Percentiles rank a stretch among this genome's conserved stretches.
Conservation (phyloP, 2,113 vertebrate genomes). For the Mugil cephalus region DNA sequence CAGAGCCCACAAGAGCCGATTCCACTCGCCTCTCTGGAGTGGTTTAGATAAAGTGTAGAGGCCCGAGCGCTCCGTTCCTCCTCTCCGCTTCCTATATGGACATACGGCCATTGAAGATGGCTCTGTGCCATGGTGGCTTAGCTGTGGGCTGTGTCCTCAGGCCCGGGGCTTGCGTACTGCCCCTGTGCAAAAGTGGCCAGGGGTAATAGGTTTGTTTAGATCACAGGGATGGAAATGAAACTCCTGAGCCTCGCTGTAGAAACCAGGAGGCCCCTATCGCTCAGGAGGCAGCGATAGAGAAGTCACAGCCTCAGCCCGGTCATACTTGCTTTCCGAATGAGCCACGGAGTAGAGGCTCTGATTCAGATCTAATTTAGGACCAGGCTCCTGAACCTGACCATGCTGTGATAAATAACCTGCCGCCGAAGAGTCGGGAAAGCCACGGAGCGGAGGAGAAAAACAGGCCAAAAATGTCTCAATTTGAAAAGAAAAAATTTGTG, state of each 20-base stretch:
- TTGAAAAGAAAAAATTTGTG: conserved; percentile 47
- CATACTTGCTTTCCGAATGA: conserved; percentile 69
- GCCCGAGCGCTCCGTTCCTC: conserved; percentile 54
- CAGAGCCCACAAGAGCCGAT: conserved; percentile 84
- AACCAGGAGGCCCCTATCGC: conserved; percentile 77
- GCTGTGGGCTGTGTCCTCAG: conserved; percentile 76
- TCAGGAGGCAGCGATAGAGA: conserved; percentile 70
- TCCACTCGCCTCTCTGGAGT: conserved; percentile 83
- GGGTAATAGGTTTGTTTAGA: conserved; percentile 87
- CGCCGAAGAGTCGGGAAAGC: conserved; percentile 53
- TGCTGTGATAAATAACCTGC: conserved; percentile 67
- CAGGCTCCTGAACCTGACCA: conserved; percentile 59
- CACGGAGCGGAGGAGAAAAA: conserved; percentile 45
- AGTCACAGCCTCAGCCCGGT: conserved; percentile 64
- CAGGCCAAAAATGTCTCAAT: conserved; percentile 33
- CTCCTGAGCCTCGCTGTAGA: conserved; percentile 75
- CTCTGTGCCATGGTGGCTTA: conserved; percentile 84
- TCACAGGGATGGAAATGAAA: conserved; percentile 86
- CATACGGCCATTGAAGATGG: conserved; percentile 79
- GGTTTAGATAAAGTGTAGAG: conserved; percentile 84
- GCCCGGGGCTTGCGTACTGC: conserved; percentile 67
- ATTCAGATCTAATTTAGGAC: conserved; percentile 81
- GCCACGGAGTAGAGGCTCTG: conserved; percentile 65
- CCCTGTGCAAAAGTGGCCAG: conserved; percentile 72
- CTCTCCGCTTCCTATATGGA: conserved; percentile 67